Conservation (phyloP, 2,797 vertebrate genomes). For the Sphenopsis melanotis region DNA sequence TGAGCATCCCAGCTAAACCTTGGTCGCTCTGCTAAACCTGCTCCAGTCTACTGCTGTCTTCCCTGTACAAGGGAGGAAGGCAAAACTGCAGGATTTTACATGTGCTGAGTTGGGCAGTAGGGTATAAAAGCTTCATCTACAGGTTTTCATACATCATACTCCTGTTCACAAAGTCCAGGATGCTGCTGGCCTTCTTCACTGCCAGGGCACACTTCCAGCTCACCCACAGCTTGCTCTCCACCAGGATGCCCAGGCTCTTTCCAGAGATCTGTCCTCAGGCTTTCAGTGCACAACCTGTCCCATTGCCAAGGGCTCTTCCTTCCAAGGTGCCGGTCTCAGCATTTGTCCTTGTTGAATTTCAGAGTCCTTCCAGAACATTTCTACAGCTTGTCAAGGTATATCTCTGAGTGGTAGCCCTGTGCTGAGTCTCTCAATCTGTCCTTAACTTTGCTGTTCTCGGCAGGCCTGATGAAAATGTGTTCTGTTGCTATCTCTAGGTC, state of each 20-base stretch:
- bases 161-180: neutral
- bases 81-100: neutral
- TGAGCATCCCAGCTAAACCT: neutral
- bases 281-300: neutral
- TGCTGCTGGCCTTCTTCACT: neutral
- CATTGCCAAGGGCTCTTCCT: neutral
- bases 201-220: neutral
- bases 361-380: neutral
- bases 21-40: neutral
- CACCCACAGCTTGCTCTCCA: neutral
- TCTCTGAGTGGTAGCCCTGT: neutral
- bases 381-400: neutral
- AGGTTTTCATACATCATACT: neutral
- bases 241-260: neutral
- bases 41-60: neutral
- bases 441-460: neutral
- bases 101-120: neutral
- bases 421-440: neutral
- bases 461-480: neutral
- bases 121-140: neutral
- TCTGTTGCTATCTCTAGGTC: neutral
- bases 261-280: neutral
- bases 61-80: fast-evolving
- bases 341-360: neutral
- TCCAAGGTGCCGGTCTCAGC: neutral